phyloP scores from a whole-genome alignment of 2,888 invertebrate species.

The Agonopterix arenella region DNA sequence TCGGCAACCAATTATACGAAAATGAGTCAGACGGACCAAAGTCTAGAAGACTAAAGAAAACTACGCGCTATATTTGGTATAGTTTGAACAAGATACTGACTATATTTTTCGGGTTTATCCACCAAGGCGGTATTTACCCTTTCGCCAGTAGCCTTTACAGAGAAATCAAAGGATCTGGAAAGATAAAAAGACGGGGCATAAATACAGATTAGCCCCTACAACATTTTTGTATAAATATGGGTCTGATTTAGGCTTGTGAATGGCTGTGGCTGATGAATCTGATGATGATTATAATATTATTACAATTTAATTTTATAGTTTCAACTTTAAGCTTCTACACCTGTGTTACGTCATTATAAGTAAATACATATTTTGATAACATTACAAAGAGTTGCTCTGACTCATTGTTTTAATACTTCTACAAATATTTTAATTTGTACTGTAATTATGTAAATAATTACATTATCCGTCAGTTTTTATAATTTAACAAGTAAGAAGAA shows the following conservation, averaged over 20 bases:
- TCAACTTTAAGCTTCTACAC: conserved; percentile 3
- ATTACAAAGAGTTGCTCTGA: conserved; percentile 16
- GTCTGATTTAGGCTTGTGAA: too few species aligned
- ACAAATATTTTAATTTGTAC: not conserved
- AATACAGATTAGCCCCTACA: conserved; percentile 79
- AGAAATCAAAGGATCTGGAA: conserved; percentile 74
- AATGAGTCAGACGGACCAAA: conserved; percentile 43
- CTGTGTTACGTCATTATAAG: conserved; percentile 14
- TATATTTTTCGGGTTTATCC: conserved; percentile 90
- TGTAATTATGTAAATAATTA: too few species aligned
- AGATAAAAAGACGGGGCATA: conserved; percentile 75
- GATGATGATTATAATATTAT: too few species aligned
- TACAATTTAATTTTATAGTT: too few species aligned
- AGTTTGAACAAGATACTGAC: conserved; percentile 80
- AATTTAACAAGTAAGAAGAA: too few species aligned
- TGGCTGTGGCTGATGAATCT: too few species aligned
- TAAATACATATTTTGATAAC: conserved; percentile 44
- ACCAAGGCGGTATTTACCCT: conserved; percentile 90
- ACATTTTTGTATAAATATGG: conserved; percentile 86
- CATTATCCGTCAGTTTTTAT: too few species aligned
- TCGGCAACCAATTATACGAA: conserved; percentile 74
- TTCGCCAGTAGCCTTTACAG: conserved; percentile 79
- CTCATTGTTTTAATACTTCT: not conserved
- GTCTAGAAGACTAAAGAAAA: conserved; percentile 47
- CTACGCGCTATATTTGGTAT: conserved; percentile 79